Evolutionary conservation across 2,113 vertebrate genomes (phyloP).

Genomic region (Petrocephalus microphthalmus): DNA sequence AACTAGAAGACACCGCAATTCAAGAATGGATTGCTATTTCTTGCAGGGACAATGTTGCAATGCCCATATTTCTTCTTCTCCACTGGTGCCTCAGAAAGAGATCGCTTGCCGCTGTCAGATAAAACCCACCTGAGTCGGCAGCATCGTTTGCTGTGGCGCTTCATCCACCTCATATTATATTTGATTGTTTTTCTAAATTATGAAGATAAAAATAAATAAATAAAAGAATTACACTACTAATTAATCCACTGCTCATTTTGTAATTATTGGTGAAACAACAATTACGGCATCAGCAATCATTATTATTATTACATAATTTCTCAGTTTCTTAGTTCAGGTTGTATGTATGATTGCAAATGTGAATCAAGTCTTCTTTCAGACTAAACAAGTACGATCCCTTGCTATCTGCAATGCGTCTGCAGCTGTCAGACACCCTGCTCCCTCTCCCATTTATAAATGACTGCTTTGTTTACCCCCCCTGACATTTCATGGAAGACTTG

Average conservation of each 20-base stretch:
- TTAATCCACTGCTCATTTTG: background rate
- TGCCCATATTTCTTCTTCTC: background rate
- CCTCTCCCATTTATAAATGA: constrained; percentile 5
- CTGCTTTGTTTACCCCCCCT: constrained; percentile 10
- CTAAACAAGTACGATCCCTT: background rate
- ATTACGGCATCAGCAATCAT: background rate
- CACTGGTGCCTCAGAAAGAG: background rate
- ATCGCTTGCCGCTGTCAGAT: constrained; percentile 5
- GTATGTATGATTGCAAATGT: background rate
- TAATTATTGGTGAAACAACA: background rate
- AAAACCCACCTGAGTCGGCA: background rate
- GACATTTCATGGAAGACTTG: background rate
- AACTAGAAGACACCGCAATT: constrained; percentile 73
- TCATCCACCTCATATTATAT: background rate
- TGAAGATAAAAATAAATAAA: constrained; percentile 1
- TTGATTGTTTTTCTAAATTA: background rate
- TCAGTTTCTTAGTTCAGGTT: background rate
- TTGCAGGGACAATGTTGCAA: constrained; percentile 72
- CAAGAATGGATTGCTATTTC: constrained; percentile 80
- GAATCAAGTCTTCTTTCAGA: background rate
- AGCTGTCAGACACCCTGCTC: background rate
- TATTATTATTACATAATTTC: background rate
- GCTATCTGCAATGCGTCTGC: background rate
- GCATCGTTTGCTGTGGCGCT: background rate
- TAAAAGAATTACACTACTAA: background rate